These are phyloP conservation scores for Mechanitis mazaeus DNA, from an alignment of 2,888 invertebrate species.

Conservation along the genomic window DNA sequence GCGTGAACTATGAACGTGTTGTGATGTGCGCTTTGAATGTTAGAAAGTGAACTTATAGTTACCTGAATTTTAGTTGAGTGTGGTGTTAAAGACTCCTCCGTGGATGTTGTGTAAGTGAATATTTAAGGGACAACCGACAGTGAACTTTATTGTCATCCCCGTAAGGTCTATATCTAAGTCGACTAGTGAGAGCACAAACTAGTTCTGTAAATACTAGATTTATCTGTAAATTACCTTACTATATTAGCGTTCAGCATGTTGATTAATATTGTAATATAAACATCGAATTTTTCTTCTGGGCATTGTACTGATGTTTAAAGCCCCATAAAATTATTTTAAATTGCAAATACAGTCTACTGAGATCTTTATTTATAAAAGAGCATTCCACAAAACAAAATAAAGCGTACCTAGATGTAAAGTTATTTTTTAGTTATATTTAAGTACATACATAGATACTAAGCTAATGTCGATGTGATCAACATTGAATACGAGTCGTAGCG, in stretches of 20 bases:
- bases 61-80: slow-evolving; percentile 55
- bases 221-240: slow-evolving; percentile 67
- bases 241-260: slow-evolving; percentile 55
- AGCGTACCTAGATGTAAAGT: slow-evolving; percentile 59
- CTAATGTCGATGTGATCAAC: slow-evolving; percentile 66
- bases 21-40: slow-evolving; percentile 72
- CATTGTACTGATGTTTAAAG: slow-evolving; percentile 69
- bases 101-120: slow-evolving; percentile 43
- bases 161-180: slow-evolving; percentile 41
- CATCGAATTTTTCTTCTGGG: slow-evolving; percentile 68
- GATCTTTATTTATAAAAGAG: slow-evolving; percentile 66
- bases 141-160: slow-evolving; percentile 13
- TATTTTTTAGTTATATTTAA: slow-evolving; percentile 52
- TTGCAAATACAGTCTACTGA: slow-evolving; percentile 53
- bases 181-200: slow-evolving; percentile 71
- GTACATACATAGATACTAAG: slow-evolving; percentile 60
- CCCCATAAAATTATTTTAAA: slow-evolving; percentile 36
- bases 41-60: slow-evolving; percentile 67
- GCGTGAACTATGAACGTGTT: slow-evolving; percentile 61
- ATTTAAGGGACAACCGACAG: slow-evolving; percentile 26
- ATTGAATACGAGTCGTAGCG: slow-evolving; percentile 60
- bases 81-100: slow-evolving; percentile 39
- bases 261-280: slow-evolving; percentile 55
- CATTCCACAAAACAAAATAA: slow-evolving; percentile 70
- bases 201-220: slow-evolving; percentile 72